phyloP scores from a whole-genome alignment of 2,888 invertebrate genomes.

The Atethmia centrago region DNA sequence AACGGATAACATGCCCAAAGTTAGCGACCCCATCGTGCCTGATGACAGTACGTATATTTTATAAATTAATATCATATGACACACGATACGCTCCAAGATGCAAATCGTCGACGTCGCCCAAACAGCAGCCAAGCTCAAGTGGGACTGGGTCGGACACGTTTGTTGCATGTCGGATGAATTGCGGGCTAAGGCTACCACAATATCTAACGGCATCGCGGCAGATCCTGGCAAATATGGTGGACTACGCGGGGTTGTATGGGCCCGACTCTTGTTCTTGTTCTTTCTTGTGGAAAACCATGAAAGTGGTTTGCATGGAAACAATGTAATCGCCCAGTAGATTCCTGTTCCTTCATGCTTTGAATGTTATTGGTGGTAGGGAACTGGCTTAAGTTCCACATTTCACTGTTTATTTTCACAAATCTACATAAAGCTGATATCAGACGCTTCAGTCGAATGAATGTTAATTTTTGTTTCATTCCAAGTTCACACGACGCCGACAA shows the following conservation, averaged over 20 bases:
- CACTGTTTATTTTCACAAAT: not conserved
- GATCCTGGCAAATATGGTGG: too few relatives aligned
- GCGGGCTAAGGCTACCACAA: not conserved
- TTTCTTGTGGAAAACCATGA: not conserved
- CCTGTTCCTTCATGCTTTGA: not conserved
- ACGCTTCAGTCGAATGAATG: not conserved
- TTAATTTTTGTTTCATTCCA: not conserved
- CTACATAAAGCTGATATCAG: not conserved
- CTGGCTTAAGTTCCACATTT: not conserved
- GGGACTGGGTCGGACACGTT: too few relatives aligned
- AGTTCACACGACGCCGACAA: not conserved
- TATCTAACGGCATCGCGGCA: too few relatives aligned
- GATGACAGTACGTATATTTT: slow-evolving; percentile 80
- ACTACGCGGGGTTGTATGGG: too few relatives aligned
- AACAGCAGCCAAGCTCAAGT: not conserved
- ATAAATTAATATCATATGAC: not conserved
- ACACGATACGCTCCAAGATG: not conserved
- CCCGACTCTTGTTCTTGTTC: not conserved
- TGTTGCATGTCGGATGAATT: not conserved
- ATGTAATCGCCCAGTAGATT: not conserved
- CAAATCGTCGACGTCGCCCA: not conserved
- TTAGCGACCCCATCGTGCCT: slow-evolving; percentile 83
- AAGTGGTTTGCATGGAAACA: not conserved
- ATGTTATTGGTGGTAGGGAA: not conserved
- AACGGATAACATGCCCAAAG: slow-evolving; percentile 77